Evolutionary conservation across 53 echinoderm and acorn worm genomes (phyloP).

Genomic region (Luidia sarsii): DNA sequence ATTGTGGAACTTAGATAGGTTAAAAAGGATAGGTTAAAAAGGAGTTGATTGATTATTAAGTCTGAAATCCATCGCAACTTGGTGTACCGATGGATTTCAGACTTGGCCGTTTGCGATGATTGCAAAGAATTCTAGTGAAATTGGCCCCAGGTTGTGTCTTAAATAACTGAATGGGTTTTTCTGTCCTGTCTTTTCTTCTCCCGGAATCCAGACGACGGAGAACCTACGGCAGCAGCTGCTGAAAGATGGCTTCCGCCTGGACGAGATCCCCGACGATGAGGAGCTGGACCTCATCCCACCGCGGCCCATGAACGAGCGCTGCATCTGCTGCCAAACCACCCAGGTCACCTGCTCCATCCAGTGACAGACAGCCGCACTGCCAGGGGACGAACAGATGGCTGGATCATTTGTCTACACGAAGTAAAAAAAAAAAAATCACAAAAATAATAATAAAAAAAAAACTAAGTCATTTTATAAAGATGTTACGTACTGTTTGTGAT

Average conservation of each 20-base stretch:
- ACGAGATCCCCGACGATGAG: slow-evolving; percentile 97
- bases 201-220: slow-evolving; percentile 73
- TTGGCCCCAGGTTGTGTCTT: no score
- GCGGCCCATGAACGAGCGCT: slow-evolving; percentile 90
- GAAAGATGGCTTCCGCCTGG: slow-evolving; percentile 97
- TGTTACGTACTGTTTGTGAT: slow-evolving; percentile 3
- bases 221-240: slow-evolving; percentile 95
- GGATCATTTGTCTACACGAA: slow-evolving; percentile 39
- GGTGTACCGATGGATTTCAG: no score
- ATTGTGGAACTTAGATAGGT: no score
- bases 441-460: no score
- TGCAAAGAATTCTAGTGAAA: no score
- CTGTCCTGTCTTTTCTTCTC: slow-evolving; percentile 7
- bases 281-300: slow-evolving; percentile 98
- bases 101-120: no score
- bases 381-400: not conserved
- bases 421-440: no score
- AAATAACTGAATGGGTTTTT: not conserved
- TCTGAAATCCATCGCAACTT: no score
- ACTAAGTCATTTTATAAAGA: slow-evolving; percentile 21
- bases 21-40: no score
- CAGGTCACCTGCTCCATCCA: slow-evolving; percentile 49
- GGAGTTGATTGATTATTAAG: no score
- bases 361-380: slow-evolving; percentile 33
- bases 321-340: slow-evolving; percentile 89